Evolutionary conservation across 2,888 invertebrate species (phyloP).

Genomic region (Tetanocera ferruginea): DNA sequence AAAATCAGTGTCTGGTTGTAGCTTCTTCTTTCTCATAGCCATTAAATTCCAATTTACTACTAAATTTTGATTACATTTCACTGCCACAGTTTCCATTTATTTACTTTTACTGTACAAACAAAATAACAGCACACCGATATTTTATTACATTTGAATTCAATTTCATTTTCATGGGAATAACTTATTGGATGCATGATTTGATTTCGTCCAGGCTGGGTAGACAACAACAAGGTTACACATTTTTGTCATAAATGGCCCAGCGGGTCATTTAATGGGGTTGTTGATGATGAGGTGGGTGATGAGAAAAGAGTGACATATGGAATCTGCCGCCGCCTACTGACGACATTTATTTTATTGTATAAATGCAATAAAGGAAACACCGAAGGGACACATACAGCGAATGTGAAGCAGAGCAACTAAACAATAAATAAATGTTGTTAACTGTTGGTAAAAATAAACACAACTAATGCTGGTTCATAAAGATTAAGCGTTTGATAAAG

Average conservation of each 20-base stretch:
- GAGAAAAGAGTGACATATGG: constrained; percentile 49
- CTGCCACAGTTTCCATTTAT: constrained; percentile 43
- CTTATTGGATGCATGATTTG: constrained; percentile 39
- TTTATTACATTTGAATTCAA: constrained; percentile 57
- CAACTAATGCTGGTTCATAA: not conserved
- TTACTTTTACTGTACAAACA: constrained; percentile 12
- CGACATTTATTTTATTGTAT: not conserved
- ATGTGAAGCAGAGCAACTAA: not conserved
- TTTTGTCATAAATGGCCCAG: not conserved
- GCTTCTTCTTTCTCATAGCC: not conserved
- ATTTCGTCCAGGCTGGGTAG: constrained; percentile 29
- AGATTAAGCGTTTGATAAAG: not conserved
- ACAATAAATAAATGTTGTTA: constrained; percentile 1
- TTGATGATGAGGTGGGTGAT: constrained; percentile 11
- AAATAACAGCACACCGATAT: constrained; percentile 18
- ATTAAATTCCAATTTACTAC: constrained; percentile 8
- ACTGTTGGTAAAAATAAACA: not conserved
- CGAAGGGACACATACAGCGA: constrained; percentile 18
- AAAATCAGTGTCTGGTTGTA: constrained; percentile 7
- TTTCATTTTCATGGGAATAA: constrained; percentile 50
- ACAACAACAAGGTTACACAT: not conserved
- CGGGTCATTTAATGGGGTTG: not conserved
- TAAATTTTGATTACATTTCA: constrained; percentile 55
- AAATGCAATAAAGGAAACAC: constrained; percentile 11
- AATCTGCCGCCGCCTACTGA: constrained; percentile 48